Base-by-base conservation (phyloP, 2,888 invertebrate genomes). In the Cryptocheilus praepositus region DNA sequence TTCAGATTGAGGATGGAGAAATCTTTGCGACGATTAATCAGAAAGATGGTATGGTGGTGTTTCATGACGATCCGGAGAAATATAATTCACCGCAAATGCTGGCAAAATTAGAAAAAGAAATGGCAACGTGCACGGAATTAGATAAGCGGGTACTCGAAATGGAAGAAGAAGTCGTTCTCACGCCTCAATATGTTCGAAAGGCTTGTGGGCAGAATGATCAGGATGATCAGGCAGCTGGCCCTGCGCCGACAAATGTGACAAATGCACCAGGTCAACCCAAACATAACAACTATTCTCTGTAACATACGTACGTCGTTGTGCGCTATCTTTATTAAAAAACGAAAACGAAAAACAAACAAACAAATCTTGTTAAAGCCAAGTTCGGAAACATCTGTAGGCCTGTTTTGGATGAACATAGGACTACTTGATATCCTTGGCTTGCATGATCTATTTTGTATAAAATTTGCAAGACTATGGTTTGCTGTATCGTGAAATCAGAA, bases 21-120 rank as follows among this genome's bases (percentile, higher is more conserved):
- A 98, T 99, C 81, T 98, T 95, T 90, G 98, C 98, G 25, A 95
- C 96, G 83, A 98, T 99, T 77, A 98, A 98, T 90, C 97, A 98
- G 90, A 96, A 96, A 89, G 98, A 98, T 90, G 98, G 98, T 15
- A 98, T 98, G 98, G 98, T 99, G 16, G 92, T 97, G 61, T 99
- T 99, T 88, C 93, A 96, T 80, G 98, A 98, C 85, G 96, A 96
- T 89, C 98, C 98, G 11, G 98, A 98, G 87, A 97, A 97, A 88
- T 98, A 96, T 88, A 95, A 97, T 82, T 95, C 96, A 72, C 95
- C 97, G 0, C 93, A 93, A 83, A 97, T 98, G 90, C 91, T 98
- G 83, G 93, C 94, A 82, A 93, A 94, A 73, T 90, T 98, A 70
- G 97, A 98, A 89, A 93, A 94, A 84, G 94, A 96, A 90, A 94